Percentiles rank a stretch among this genome's conserved stretches.
These are phyloP conservation scores for Salminus brasiliensis DNA, from an alignment of 2,113 vertebrate genomes.

Conservation along the genomic window DNA sequence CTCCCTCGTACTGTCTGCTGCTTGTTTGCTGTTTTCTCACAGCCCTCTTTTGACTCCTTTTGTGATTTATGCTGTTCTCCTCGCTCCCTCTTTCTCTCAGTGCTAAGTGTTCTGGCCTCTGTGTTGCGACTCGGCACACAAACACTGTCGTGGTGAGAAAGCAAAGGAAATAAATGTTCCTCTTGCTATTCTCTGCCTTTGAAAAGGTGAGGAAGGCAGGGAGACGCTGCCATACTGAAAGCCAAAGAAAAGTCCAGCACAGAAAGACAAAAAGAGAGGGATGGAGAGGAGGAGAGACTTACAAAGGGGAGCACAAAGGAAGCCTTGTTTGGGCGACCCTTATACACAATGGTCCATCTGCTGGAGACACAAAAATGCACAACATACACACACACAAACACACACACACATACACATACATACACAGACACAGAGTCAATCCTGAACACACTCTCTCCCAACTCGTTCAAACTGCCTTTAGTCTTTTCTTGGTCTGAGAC, in stretches of 20 bases:
- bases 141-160: slow-evolving; percentile 13
- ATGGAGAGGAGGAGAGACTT: slow-evolving; percentile 62
- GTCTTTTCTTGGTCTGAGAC: slow-evolving; percentile 71
- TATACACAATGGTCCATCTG: slow-evolving; percentile 79
- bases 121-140: background rate
- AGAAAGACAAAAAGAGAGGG: slow-evolving; percentile 59
- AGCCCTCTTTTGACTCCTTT: slow-evolving; percentile 59
- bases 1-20: slow-evolving; percentile 59
- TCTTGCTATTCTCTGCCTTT: slow-evolving; percentile 39
- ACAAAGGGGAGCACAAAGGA: slow-evolving; percentile 59
- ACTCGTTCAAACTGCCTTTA: slow-evolving; percentile 30
- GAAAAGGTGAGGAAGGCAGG: slow-evolving; percentile 64
- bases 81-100: background rate
- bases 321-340: slow-evolving; percentile 68
- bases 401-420: slow-evolving; percentile 9
- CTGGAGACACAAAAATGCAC: slow-evolving; percentile 46
- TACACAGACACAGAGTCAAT: background rate
- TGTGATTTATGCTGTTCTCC: no score
- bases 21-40: slow-evolving; percentile 50
- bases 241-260: slow-evolving; percentile 53
- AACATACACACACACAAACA: slow-evolving; percentile 4
- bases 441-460: slow-evolving; percentile 31
- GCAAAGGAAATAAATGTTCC: slow-evolving; percentile 39
- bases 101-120: background rate
- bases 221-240: slow-evolving; percentile 49